Conservation (phyloP, 1,140 invertebrate species). For the Neuroterus valhalla region DNA sequence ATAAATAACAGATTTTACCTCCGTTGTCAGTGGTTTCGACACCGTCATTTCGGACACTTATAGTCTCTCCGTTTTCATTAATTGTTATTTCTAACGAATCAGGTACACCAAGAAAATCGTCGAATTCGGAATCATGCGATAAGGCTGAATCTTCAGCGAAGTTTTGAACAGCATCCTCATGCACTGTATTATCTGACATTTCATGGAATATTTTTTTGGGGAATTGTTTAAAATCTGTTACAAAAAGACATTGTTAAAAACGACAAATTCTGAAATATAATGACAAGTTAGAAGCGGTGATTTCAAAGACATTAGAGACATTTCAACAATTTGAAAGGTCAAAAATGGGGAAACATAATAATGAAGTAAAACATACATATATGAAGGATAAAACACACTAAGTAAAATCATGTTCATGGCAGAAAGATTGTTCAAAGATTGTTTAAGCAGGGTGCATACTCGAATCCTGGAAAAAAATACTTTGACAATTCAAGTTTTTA, state of each 20-base stretch:
- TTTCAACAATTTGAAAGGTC: background rate
- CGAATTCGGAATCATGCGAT: constrained; percentile 77
- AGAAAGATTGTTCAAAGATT: too few relatives aligned
- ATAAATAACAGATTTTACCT: constrained; percentile 35
- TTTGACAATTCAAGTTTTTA: too few relatives aligned
- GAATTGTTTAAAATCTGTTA: constrained; percentile 12
- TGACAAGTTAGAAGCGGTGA: background rate
- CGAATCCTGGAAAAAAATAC: too few relatives aligned
- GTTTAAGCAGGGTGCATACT: too few relatives aligned
- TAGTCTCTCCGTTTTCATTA: constrained; percentile 74
- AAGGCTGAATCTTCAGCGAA: constrained; percentile 36
- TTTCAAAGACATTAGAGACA: constrained; percentile 26
- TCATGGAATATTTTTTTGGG: constrained; percentile 28
- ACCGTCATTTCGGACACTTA: constrained; percentile 63
- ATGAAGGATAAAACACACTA: too few relatives aligned
- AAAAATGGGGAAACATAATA: too few relatives aligned
- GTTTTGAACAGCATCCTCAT: constrained; percentile 22
- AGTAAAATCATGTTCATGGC: too few relatives aligned
- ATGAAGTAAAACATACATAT: too few relatives aligned
- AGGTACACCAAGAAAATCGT: constrained; percentile 78
- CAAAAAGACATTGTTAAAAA: constrained; percentile 8
- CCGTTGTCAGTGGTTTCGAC: constrained; percentile 37
- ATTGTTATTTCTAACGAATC: constrained; percentile 76
- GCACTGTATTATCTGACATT: background rate
- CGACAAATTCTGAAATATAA: background rate